Evolutionary conservation across 23 tunicate genomes (phyloP).

Genomic region (Ciona savignyi): DNA sequence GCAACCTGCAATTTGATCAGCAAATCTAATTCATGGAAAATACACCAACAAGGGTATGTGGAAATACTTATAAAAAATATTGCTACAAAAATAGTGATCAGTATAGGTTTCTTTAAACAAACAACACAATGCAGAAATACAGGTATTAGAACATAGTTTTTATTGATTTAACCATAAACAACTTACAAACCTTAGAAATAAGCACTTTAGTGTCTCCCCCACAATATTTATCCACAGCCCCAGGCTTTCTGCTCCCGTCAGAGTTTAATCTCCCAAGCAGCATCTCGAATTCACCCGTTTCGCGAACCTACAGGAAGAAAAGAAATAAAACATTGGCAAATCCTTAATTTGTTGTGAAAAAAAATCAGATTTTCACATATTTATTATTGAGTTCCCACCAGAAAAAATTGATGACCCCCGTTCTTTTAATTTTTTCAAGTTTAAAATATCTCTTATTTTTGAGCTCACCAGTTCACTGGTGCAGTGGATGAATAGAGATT

Average conservation of each 20-base stretch:
- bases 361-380: background rate
- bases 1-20: slow-evolving; percentile 54
- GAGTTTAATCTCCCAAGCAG: slow-evolving; percentile 74
- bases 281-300: slow-evolving; percentile 87
- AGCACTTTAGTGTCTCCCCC: slow-evolving; percentile 31
- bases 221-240: slow-evolving; percentile 84
- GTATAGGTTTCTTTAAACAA: too few species aligned
- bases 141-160: too few species aligned
- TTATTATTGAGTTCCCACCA: background rate
- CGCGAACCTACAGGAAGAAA: slow-evolving; percentile 30
- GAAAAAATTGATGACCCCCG: background rate
- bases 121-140: too few species aligned
- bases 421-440: background rate
- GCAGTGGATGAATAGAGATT: slow-evolving; percentile 66
- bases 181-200: slow-evolving; percentile 51
- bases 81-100: too few species aligned
- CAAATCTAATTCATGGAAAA: background rate
- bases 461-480: slow-evolving; percentile 51
- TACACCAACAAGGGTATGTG: too few species aligned
- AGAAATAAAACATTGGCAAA: too few species aligned
- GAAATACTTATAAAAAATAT: too few species aligned
- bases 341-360: background rate
- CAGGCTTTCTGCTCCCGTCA: slow-evolving; percentile 78
- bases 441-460: too few species aligned
- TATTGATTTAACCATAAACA: too few species aligned